Evolutionary conservation across 2,113 vertebrate genomes (phyloP).

Genomic region (Oryzias curvinotus): DNA sequence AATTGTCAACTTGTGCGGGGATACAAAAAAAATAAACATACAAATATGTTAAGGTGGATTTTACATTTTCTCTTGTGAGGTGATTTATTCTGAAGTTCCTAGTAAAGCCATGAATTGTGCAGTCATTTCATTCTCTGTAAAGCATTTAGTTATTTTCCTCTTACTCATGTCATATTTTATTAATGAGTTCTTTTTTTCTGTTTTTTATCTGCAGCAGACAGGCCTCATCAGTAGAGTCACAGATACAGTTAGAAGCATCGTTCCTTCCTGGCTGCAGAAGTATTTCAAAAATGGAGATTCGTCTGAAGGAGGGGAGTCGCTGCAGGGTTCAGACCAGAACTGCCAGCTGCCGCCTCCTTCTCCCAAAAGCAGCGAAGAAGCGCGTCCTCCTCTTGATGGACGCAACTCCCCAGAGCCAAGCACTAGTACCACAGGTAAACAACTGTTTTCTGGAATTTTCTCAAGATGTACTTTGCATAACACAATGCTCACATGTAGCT

Average conservation of each 20-base stretch:
- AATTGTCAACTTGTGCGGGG: too few relatives aligned
- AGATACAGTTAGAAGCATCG: slow-evolving; percentile 95
- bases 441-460: neutral
- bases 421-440: slow-evolving; percentile 83
- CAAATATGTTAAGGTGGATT: too few relatives aligned
- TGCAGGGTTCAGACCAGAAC: slow-evolving; percentile 56
- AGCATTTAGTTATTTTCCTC: neutral
- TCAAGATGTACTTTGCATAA: neutral
- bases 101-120: too few relatives aligned
- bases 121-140: neutral
- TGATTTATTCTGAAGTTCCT: too few relatives aligned
- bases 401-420: slow-evolving; percentile 83
- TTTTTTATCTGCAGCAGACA: slow-evolving; percentile 71
- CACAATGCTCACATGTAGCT: slow-evolving; percentile 2
- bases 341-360: slow-evolving; percentile 69
- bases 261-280: slow-evolving; percentile 93
- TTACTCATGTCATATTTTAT: neutral
- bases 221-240: slow-evolving; percentile 93
- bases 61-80: too few relatives aligned
- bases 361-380: slow-evolving; percentile 81
- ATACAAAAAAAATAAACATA: too few relatives aligned
- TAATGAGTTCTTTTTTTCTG: neutral
- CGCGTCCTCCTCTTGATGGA: slow-evolving; percentile 74
- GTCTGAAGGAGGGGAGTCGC: slow-evolving; percentile 54
- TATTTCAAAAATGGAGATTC: slow-evolving; percentile 90